Evolutionary conservation across 2,888 invertebrate genomes (phyloP), one percentile per base, ranked within the genome.

Genomic region (Ormyrus thymus): DNA sequence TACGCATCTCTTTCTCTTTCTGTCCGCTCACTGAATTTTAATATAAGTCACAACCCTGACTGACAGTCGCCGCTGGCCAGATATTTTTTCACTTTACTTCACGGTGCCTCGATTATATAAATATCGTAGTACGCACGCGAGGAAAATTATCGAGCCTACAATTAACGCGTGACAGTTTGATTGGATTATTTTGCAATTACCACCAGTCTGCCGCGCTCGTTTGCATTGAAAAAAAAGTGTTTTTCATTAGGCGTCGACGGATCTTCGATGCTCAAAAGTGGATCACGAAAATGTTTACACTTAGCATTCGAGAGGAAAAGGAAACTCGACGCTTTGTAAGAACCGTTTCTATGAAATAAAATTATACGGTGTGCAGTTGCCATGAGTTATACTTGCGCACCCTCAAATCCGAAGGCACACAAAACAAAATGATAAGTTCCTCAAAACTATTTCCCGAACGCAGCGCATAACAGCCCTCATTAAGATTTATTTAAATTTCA

Each of bases 181-280:
- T 59, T 61, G 61, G 66, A 66, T 72, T 59, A 64, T 72, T 66
- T 66, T 72, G 66, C 61, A 66, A 77, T 66, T 66, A 71, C 55
- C 29, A 1, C n/a, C 10, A 7, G 1, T 29, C n/a, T 48, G 72
- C 59, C 53, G 29, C 59, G 53, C 50, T 66, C 59, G 58, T 62
- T 68, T 55, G 45, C 15, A 29, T 7, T 51, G 6, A 51, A 11
- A 74, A 66, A 66, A n/a, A 29, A 4, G 13, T 66, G 9, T 55
- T 15, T 50, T 43, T 64, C 29, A 29, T 29, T 29, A 29, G 4
- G 29, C 29, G 29, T 29, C 29, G 29, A 3, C 29, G 29, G 29
- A 29, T 29, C 29, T 29, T 4, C 29, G 4, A 29, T 29, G 29
- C 29, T 29, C 4, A 29, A 29, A 29, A 29, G 29, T 29, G 4